These are phyloP conservation scores for Gambelia wislizenii DNA, from an alignment of 2,797 vertebrate genomes.

Conservation along the genomic window DNA sequence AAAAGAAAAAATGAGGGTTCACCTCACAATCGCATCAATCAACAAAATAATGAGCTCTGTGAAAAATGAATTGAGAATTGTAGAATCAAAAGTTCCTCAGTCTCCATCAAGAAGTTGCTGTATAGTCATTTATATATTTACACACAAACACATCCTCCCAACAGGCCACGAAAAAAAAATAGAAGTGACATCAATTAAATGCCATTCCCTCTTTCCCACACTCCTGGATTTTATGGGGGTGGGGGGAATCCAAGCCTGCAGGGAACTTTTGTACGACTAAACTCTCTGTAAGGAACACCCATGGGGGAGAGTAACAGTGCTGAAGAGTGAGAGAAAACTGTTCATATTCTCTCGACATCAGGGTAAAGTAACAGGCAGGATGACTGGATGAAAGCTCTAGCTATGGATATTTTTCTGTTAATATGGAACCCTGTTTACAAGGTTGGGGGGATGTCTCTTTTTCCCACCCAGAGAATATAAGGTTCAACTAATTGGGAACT, in stretches of 20 bases:
- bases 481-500: background rate
- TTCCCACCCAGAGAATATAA: background rate
- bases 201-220: background rate
- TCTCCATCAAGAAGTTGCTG: slow-evolving; percentile 11
- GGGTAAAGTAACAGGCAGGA: background rate
- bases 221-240: background rate
- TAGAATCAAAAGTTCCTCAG: slow-evolving; percentile 8
- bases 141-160: slow-evolving; percentile 1
- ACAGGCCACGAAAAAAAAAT: background rate
- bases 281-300: slow-evolving; percentile 25
- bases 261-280: background rate
- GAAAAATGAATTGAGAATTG: background rate
- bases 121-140: slow-evolving; percentile 28
- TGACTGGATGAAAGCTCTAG: background rate
- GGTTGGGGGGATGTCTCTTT: background rate
- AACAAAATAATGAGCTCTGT: slow-evolving; percentile 20
- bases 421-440: background rate
- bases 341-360: background rate
- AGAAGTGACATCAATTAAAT: slow-evolving; percentile 21
- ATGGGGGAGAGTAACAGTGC: background rate
- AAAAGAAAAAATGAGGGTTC: background rate
- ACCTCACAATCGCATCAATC: background rate
- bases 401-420: background rate
- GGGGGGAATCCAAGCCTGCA: slow-evolving; percentile 7
- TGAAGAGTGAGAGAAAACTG: background rate